phyloP scores from a whole-genome alignment of 2,888 invertebrate species.

The Syrista parreyssii region DNA sequence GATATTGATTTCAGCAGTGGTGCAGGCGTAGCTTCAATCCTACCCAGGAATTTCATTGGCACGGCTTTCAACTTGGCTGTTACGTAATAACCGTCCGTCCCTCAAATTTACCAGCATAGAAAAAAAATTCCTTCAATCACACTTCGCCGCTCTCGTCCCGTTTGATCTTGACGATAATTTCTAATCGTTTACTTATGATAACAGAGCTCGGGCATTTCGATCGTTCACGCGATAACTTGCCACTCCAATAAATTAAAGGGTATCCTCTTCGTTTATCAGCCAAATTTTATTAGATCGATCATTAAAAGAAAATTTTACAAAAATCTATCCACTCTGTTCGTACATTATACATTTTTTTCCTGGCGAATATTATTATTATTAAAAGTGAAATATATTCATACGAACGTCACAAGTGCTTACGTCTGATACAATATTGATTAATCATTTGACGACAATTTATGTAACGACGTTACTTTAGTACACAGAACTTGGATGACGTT shows the following conservation, averaged over 20 bases:
- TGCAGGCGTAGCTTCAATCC: slow-evolving; percentile 28
- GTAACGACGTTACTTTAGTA: background rate
- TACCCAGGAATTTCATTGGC: slow-evolving; percentile 35
- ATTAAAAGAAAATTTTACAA: too few relatives aligned
- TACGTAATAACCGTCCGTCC: slow-evolving; percentile 26
- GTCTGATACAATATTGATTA: background rate
- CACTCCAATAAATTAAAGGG: background rate
- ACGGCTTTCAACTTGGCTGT: slow-evolving; percentile 15
- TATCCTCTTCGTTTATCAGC: background rate
- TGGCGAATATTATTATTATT: too few relatives aligned
- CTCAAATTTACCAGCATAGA: background rate
- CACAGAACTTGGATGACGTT: background rate
- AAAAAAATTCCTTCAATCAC: background rate
- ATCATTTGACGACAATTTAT: background rate
- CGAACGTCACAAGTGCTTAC: too few relatives aligned
- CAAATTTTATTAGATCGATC: background rate
- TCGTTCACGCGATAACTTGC: background rate
- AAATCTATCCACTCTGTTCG: too few relatives aligned
- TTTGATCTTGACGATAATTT: background rate
- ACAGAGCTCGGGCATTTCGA: background rate
- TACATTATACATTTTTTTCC: background rate
- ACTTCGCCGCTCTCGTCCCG: background rate
- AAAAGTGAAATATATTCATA: too few relatives aligned
- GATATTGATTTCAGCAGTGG: slow-evolving; percentile 41
- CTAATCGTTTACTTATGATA: background rate